Evolutionary conservation across 1,140 invertebrate genomes (phyloP).

Genomic region (Thereuonema tuberculata): DNA sequence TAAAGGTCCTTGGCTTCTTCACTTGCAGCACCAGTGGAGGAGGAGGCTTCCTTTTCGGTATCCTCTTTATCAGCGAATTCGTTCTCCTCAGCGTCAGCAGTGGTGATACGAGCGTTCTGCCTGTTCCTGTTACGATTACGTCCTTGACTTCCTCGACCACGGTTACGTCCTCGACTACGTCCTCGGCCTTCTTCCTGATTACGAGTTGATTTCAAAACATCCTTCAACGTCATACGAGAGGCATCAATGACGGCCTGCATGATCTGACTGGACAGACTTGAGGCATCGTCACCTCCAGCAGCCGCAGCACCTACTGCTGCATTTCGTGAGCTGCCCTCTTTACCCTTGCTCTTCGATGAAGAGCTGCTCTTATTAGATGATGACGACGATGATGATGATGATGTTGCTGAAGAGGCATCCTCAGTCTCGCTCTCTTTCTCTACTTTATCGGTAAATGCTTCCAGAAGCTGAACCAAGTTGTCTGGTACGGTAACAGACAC

Average conservation of each 20-base stretch:
- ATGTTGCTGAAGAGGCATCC: too few species aligned
- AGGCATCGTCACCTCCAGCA: not conserved
- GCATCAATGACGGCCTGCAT: not conserved
- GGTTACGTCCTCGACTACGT: not conserved
- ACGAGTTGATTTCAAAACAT: not conserved
- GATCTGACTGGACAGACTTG: not conserved
- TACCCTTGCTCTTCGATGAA: not conserved
- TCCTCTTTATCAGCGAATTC: conserved; percentile 2
- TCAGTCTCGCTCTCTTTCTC: not conserved
- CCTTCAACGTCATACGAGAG: not conserved
- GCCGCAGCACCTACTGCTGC: not conserved
- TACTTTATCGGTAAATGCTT: not conserved
- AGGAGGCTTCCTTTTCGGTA: not conserved
- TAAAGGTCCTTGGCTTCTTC: not conserved
- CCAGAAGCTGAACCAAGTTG: not conserved
- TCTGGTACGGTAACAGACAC: conserved; percentile 1
- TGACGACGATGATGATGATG: too few species aligned
- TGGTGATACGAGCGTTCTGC: conserved; percentile 1
- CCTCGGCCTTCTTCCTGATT: not conserved
- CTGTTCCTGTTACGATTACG: not conserved
- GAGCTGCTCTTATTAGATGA: not conserved
- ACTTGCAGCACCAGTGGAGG: too few species aligned
- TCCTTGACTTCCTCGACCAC: not conserved
- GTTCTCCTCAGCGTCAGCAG: not conserved
- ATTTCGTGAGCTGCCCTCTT: not conserved